Conservation (phyloP, 2,113 vertebrate species). For the Apeltes quadracus region DNA sequence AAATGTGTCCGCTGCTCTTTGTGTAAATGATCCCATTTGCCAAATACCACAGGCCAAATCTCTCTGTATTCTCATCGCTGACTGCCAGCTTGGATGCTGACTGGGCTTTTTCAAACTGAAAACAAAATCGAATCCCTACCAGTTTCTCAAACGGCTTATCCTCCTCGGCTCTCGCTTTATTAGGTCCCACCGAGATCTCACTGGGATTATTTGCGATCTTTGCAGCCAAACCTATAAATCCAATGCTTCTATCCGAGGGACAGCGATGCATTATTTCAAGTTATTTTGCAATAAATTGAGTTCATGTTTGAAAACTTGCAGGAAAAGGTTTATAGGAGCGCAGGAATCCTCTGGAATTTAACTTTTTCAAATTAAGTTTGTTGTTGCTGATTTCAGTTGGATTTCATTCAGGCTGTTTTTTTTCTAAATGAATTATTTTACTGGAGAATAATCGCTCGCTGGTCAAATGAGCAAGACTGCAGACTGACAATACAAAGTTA, state of each 20-base stretch:
- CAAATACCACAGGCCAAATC: constrained; percentile 6
- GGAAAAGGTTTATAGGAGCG: not conserved
- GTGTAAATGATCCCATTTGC: constrained; percentile 20
- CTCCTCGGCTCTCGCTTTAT: not conserved
- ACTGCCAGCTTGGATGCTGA: not conserved
- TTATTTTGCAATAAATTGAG: constrained; percentile 25
- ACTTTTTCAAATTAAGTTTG: constrained; percentile 8
- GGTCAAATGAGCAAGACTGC: not conserved
- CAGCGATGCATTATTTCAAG: not conserved
- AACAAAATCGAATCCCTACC: not conserved
- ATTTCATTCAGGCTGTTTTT: not conserved
- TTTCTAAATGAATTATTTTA: constrained; percentile 1
- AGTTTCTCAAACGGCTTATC: constrained; percentile 1
- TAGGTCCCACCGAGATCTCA: not conserved
- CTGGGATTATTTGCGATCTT: not conserved
- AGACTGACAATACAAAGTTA: not conserved
- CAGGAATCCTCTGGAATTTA: not conserved
- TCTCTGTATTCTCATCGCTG: constrained; percentile 1
- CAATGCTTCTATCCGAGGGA: not conserved
- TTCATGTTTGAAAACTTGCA: not conserved
- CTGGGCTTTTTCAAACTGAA: constrained; percentile 16
- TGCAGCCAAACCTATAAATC: constrained; percentile 4
- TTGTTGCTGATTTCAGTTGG: not conserved
- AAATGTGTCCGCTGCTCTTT: not conserved
- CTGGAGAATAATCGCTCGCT: not conserved